Conservation (phyloP, 2,888 invertebrate species). For the Spisula subtruncata region DNA sequence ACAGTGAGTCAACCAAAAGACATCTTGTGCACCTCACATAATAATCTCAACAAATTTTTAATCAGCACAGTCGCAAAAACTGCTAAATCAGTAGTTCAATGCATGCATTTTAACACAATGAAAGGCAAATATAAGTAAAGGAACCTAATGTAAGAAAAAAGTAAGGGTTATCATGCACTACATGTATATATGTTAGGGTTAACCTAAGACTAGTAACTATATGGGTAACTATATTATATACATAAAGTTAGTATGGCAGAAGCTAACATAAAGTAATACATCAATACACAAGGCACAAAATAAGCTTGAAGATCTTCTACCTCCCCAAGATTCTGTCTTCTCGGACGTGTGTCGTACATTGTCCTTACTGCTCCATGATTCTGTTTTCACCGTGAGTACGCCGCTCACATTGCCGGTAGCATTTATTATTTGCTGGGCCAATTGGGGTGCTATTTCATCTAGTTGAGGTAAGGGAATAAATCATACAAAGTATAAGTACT, state of each 20-base stretch:
- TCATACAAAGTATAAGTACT: constrained; percentile 47
- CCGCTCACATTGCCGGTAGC: constrained; percentile 79
- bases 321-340: constrained; percentile 86
- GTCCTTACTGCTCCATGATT: constrained; percentile 84
- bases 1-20: too few species aligned
- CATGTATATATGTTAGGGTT: not conserved
- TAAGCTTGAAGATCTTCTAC: constrained; percentile 71
- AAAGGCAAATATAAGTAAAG: too few species aligned
- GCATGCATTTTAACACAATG: too few species aligned
- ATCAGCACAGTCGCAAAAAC: too few species aligned
- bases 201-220: not conserved
- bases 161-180: too few species aligned
- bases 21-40: too few species aligned
- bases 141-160: too few species aligned
- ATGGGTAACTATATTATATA: not conserved
- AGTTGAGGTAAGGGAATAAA: constrained; percentile 57
- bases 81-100: too few species aligned
- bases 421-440: constrained; percentile 78
- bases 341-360: constrained; percentile 80
- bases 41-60: too few species aligned
- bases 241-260: not conserved
- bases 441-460: constrained; percentile 79
- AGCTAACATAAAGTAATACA: constrained; percentile 5
- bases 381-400: constrained; percentile 82
- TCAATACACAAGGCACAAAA: constrained; percentile 13